Evolutionary conservation across 2,797 vertebrate species (phyloP).

Genomic region (Melanotaenia boesemani): DNA sequence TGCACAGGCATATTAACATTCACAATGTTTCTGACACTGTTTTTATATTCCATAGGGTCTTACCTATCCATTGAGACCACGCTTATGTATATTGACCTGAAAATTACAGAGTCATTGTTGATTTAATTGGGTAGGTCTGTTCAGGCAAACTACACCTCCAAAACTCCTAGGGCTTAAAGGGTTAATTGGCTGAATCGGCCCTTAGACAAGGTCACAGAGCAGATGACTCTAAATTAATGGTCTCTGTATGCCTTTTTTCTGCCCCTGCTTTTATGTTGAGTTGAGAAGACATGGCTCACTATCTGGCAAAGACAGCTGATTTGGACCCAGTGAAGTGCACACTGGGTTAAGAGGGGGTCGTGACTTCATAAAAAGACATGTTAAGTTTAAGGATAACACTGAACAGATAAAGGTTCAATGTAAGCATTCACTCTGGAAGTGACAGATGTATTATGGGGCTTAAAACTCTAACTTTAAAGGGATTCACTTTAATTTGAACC

Average conservation of each 20-base stretch:
- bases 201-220: conserved; percentile 34
- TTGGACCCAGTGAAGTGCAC: background rate
- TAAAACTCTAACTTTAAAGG: background rate
- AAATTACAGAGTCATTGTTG: no score
- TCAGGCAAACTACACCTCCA: no score
- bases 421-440: background rate
- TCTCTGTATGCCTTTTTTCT: conserved; percentile 1
- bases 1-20: no score
- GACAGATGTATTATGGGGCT: background rate
- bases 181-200: conserved; percentile 52
- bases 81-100: no score
- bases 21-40: no score
- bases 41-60: no score
- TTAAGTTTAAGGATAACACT: no score
- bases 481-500: background rate
- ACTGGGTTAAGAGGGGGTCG: background rate
- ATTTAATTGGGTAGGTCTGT: no score
- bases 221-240: conserved; percentile 39
- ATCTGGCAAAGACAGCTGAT: no score
- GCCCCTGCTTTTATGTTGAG: background rate
- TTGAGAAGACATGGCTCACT: background rate
- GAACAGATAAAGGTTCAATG: no score
- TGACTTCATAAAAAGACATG: background rate
- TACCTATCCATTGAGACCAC: no score
- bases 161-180: no score